Percentiles rank a stretch among this genome's conserved stretches.
These are phyloP conservation scores for Phymorhynchus buccinoides DNA, from an alignment of 1,140 invertebrate genomes.

Conservation along the genomic window DNA sequence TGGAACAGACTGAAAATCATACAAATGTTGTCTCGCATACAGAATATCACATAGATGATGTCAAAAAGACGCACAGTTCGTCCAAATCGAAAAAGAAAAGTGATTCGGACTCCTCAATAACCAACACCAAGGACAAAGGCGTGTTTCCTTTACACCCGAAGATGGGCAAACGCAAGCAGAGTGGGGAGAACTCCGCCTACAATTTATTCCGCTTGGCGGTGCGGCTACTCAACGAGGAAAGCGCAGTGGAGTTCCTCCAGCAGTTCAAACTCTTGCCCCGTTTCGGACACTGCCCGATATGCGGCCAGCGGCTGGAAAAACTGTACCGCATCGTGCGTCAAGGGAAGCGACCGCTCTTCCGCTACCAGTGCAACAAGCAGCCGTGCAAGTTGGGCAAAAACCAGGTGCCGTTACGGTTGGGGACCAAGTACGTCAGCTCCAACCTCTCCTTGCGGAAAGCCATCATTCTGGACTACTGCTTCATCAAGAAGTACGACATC, in stretches of 20 bases:
- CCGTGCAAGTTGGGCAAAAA: neutral
- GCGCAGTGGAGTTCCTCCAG: neutral
- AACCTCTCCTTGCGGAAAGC: neutral
- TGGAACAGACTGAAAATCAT: neutral
- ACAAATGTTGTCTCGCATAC: neutral
- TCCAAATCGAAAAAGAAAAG: neutral
- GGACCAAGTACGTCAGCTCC: neutral
- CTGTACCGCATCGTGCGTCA: neutral
- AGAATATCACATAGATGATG: neutral
- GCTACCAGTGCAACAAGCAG: slow-evolving; percentile 2
- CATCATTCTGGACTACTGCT: neutral
- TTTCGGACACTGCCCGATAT: neutral
- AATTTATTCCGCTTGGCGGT: neutral
- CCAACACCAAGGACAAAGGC: neutral
- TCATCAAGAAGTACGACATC: slow-evolving; percentile 2
- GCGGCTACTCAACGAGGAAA: neutral
- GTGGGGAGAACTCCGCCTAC: neutral
- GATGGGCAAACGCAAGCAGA: neutral
- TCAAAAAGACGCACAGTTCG: neutral
- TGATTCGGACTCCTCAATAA: neutral
- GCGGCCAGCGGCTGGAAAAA: neutral
- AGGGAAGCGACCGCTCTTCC: neutral
- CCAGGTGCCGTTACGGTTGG: neutral
- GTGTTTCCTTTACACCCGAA: neutral
- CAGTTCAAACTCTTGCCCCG: neutral